Base-by-base conservation (phyloP, 2,888 invertebrate genomes). In the Liposcelis brunnea region DNA sequence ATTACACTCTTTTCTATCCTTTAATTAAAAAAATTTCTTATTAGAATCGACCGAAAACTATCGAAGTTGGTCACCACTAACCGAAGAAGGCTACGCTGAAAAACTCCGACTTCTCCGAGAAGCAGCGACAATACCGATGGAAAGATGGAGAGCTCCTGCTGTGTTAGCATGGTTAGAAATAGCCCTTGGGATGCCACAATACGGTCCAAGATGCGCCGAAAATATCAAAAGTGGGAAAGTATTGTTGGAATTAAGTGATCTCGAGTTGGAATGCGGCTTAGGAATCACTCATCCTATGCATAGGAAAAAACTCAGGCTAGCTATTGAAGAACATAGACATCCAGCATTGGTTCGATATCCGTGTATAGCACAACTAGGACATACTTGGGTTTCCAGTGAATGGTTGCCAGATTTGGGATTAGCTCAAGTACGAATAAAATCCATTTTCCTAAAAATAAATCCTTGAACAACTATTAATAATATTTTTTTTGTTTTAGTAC, bases 211-310 rank as follows among this genome's bases (percentile, higher is more conserved):
- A 38, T 89, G 91, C 56, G 85, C 87, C 15, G 89, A 91, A 59
- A 93, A 93, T 62, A 83, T 94, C 51, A 91, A 93, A 63, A 91
- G 90, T 60, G 93, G 93, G 55, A 91, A 90, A 77, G 91, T 85
- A 58, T 72, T 94, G 58, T 73, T 93, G 55, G 91, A 90, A 67
- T 68, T 94, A 58, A 85, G 82, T 59, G 93, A 94, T 61, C 74
- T 81, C 44, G 94, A 94, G 61, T 65, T 94, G 60, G 90, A 90
- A 65, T 80, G 82, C 45, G 90, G 90, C 3, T 68, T 94, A 47
- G 89, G 89, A n/a, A 79, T 94, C 55, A 72, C 77, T 46, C 90
- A 91, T 69, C 84, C 89, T 35, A 82, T 94, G 76, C 93, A 94
- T 62, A 73, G 89, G 56, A 87, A 90, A 66, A 94, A 94, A 62